These are phyloP conservation scores for Arnoldichthys spilopterus DNA, from an alignment of 2,797 vertebrate species.

Conservation along the genomic window DNA sequence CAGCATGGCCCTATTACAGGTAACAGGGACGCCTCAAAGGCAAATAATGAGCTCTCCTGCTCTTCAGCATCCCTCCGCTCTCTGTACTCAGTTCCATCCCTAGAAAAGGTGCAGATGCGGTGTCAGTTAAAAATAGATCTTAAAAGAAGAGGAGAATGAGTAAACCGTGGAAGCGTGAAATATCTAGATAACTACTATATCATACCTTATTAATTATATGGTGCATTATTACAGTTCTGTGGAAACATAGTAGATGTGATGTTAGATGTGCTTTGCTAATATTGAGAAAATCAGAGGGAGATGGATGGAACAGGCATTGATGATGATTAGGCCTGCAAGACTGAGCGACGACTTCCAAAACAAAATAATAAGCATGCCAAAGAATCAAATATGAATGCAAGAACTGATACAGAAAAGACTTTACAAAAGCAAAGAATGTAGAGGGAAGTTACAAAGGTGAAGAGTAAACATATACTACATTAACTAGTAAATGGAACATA, in stretches of 20 bases:
- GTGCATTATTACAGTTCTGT: too few relatives aligned
- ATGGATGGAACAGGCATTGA: background rate
- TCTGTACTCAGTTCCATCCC: background rate
- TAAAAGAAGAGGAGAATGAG: background rate
- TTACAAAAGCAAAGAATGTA: background rate
- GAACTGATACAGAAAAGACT: background rate
- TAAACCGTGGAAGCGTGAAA: background rate
- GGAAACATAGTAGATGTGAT: too few relatives aligned
- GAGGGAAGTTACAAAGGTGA: constrained; percentile 1
- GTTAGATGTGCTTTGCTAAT: too few relatives aligned
- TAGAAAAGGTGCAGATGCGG: background rate
- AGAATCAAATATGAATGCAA: background rate
- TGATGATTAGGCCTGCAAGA: background rate
- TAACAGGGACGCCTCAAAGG: constrained; percentile 73
- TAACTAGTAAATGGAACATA: background rate
- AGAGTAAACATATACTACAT: constrained; percentile 2
- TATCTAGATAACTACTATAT: too few relatives aligned
- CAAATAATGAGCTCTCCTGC: constrained; percentile 56
- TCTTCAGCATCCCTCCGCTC: constrained; percentile 24
- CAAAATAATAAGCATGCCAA: too few relatives aligned
- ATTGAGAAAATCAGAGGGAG: too few relatives aligned
- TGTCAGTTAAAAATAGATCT: background rate
- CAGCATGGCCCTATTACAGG: constrained; percentile 66
- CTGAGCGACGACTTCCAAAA: background rate
- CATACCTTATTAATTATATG: too few relatives aligned